Evolutionary conservation across 35 echinoderm and acorn worm species (phyloP).

Genomic region (Stichopus chloronotus): DNA sequence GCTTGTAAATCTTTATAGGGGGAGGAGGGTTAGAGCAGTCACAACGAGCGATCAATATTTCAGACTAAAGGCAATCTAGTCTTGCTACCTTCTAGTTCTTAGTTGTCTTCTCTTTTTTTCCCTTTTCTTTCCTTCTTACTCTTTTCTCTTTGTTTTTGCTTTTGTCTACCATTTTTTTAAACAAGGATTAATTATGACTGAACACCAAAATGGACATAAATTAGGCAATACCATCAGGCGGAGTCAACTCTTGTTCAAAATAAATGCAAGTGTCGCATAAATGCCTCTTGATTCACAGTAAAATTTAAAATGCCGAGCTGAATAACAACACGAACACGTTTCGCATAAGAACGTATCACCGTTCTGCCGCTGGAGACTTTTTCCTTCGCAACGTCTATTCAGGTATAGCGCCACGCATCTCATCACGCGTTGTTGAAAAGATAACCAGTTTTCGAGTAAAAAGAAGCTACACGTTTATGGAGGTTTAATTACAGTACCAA

Average conservation of each 20-base stretch:
- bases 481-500: too few species aligned
- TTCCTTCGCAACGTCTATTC: too few species aligned
- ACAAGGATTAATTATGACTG: slow-evolving; percentile 19
- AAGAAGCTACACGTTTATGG: too few species aligned
- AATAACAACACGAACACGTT: neutral
- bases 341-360: too few species aligned
- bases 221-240: neutral
- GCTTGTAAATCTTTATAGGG: slow-evolving; percentile 44
- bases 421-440: too few species aligned
- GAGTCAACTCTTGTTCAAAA: slow-evolving; percentile 22
- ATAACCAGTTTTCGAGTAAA: too few species aligned
- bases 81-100: neutral
- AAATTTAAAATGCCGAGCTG: neutral
- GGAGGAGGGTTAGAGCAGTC: slow-evolving; percentile 29
- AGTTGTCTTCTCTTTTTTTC: neutral
- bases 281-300: slow-evolving; percentile 28
- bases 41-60: slow-evolving; percentile 33
- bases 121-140: neutral
- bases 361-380: too few species aligned
- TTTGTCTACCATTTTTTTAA: neutral
- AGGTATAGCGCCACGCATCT: too few species aligned
- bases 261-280: slow-evolving; percentile 46
- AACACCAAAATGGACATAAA: slow-evolving; percentile 46
- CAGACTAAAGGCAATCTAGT: slow-evolving; percentile 3
- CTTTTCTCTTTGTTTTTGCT: neutral